Conservation (phyloP, 1,140 invertebrate genomes). For the Dysdera silvatica region DNA sequence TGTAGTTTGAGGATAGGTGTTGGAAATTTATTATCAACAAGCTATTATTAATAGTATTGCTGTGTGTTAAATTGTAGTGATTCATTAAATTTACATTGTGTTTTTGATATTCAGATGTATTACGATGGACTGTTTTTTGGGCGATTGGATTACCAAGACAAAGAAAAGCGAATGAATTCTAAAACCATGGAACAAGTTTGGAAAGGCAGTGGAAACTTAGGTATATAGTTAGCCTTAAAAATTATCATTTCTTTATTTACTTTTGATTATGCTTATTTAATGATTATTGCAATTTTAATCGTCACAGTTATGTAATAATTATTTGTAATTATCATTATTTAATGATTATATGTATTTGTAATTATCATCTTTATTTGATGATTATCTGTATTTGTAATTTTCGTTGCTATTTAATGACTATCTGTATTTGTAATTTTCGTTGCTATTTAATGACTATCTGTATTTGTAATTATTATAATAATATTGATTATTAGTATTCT, state of each 20-base stretch:
- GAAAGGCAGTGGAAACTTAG: conserved; percentile 49
- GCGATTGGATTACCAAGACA: conserved; percentile 81
- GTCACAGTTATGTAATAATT: too few species aligned
- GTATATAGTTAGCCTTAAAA: conserved; percentile 13
- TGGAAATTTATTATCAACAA: background rate
- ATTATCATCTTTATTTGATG: too few species aligned
- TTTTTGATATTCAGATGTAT: conserved; percentile 29
- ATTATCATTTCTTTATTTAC: background rate
- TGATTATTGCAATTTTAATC: too few species aligned
- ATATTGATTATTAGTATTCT: too few species aligned
- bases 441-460: too few species aligned
- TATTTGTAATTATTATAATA: too few species aligned
- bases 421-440: too few species aligned
- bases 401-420: too few species aligned
- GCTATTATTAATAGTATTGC: background rate
- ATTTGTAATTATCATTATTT: too few species aligned
- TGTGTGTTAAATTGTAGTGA: background rate
- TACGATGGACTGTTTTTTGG: conserved; percentile 80
- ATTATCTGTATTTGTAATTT: too few species aligned
- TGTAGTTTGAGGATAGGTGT: too few species aligned
- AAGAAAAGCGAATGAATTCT: conserved; percentile 51
- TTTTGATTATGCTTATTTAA: conserved; percentile 48
- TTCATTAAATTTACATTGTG: background rate
- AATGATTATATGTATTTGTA: too few species aligned
- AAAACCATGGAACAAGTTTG: conserved; percentile 78